Evolutionary conservation across 92 coral and sea anemone species (phyloP), one percentile per base, ranked within the genome.

Genomic region (Zoanthus sansibaricus): DNA sequence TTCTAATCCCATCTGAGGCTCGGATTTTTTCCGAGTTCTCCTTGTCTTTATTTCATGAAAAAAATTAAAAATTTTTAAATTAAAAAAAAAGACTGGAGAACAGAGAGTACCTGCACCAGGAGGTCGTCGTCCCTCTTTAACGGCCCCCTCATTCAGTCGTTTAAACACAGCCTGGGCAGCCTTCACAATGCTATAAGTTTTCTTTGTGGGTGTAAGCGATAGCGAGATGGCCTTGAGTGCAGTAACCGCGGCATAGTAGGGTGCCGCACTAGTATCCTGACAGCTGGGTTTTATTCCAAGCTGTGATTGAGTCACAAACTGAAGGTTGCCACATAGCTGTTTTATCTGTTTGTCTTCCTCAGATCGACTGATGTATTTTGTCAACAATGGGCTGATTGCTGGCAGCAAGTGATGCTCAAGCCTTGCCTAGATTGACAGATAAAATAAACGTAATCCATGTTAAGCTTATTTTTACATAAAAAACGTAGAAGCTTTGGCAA

Each of bases 131-230:
- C 49, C 66, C 1, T 87, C 95, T 47, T 83, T 49, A 16, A 72
- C 78, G 0, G 94, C 93, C 70, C 90, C 30, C 72, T 92, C 95
- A 92, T 94, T 94, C 8, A 94, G 95, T 16, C 89, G 90, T 71
- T 77, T 91, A 87, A 92, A 94, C 91, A 94, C 98, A 47, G 90
- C 89, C 73, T 94, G 95, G 0, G 98, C 98, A 1, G 95, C 98
- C 72, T 87, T 92, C 12, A 94, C 95, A 67, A 94, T 87, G 47
- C 84, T 92, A 72, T 88, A 89, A 47, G 91, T 92, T 83, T 94
- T 94, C 71, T 87, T 89, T 16, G 92, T 83, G 4, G 98, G 98
- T 13, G 93, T 86, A 59, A 92, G 70, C 9, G 91, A 90, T 78
- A 92, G 67, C 1, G 93, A 42, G 16, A 85, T 86, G 17, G 90